A percentile compares a stretch with the other conserved stretches of the same genome.
Conservation (phyloP, 2,888 invertebrate genomes). For the Oithona nana region DNA sequence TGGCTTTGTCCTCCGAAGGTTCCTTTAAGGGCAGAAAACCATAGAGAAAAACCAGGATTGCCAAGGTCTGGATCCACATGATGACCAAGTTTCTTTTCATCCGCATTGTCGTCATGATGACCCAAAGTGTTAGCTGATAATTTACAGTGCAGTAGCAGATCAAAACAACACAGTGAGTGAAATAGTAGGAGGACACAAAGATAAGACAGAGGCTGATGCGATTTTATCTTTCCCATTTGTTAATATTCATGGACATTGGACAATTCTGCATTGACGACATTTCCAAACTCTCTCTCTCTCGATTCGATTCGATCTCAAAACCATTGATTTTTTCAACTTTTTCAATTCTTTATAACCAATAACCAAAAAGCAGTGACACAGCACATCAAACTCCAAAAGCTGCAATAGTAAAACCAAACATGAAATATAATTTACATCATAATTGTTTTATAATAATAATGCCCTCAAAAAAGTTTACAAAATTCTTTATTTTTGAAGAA, state of each 20-base stretch:
- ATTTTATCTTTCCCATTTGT: too few relatives aligned
- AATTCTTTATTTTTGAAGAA: too few relatives aligned
- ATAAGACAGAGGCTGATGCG: neutral
- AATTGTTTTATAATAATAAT: neutral
- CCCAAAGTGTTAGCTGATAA: too few relatives aligned
- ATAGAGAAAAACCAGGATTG: neutral
- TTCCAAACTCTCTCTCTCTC: too few relatives aligned
- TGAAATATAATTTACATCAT: neutral
- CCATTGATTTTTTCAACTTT: too few relatives aligned
- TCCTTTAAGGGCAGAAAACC: constrained; percentile 11
- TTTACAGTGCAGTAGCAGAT: neutral
- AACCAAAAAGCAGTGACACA: neutral
- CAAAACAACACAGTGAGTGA: neutral
- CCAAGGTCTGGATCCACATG: neutral
- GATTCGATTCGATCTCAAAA: too few relatives aligned
- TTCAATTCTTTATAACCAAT: neutral
- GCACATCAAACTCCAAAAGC: neutral
- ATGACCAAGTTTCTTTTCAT: neutral
- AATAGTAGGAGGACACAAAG: neutral
- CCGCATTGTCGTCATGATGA: too few relatives aligned
- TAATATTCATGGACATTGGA: too few relatives aligned
- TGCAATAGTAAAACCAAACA: neutral
- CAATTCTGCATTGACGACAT: too few relatives aligned
- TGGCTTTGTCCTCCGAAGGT: neutral
- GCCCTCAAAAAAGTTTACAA: too few relatives aligned